Conservation (phyloP, 2,113 vertebrate species). For the Gadus chalcogrammus region DNA sequence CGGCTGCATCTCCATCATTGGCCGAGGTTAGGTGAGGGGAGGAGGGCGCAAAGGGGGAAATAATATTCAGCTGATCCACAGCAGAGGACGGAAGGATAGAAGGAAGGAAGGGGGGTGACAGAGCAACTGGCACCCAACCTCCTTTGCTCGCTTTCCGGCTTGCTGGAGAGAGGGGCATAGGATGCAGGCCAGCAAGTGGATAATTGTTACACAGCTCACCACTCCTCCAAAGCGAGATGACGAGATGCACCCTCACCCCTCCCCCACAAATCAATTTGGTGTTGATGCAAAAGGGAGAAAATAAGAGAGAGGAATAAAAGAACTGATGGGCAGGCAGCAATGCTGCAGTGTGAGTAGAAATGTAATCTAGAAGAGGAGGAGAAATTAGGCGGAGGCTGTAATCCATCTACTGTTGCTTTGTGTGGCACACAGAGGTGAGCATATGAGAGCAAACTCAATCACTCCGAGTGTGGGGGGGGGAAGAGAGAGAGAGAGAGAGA, state of each 20-base stretch:
- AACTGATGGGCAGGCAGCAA: conserved; percentile 32
- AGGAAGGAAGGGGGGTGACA: too few relatives aligned
- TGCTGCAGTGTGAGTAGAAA: conserved; percentile 19
- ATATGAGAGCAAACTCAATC: conserved; percentile 25
- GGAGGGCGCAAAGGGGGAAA: not conserved
- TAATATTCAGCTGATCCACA: conserved; percentile 67
- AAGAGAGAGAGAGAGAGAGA: conserved; percentile 11
- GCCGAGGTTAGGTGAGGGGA: conserved; percentile 40
- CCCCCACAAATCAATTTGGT: conserved; percentile 11
- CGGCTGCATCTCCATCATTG: conserved; percentile 69
- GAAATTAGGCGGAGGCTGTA: conserved; percentile 16
- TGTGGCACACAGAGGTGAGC: conserved; percentile 28
- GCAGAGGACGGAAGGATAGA: too few relatives aligned
- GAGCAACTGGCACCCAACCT: too few relatives aligned
- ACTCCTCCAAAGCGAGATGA: conserved; percentile 22
- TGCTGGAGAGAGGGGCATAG: conserved; percentile 30
- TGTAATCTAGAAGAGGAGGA: conserved; percentile 24
- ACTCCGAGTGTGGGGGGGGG: conserved; percentile 13
- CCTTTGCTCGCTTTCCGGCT: not conserved
- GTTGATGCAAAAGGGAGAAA: conserved; percentile 16
- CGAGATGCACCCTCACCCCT: not conserved
- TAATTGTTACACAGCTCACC: conserved; percentile 22
- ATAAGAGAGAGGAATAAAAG: not conserved
- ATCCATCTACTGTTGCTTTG: conserved; percentile 4
- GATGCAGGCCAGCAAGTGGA: not conserved